phyloP scores from a whole-genome alignment of 2,797 vertebrate species.

The Sarcoramphus papa region DNA sequence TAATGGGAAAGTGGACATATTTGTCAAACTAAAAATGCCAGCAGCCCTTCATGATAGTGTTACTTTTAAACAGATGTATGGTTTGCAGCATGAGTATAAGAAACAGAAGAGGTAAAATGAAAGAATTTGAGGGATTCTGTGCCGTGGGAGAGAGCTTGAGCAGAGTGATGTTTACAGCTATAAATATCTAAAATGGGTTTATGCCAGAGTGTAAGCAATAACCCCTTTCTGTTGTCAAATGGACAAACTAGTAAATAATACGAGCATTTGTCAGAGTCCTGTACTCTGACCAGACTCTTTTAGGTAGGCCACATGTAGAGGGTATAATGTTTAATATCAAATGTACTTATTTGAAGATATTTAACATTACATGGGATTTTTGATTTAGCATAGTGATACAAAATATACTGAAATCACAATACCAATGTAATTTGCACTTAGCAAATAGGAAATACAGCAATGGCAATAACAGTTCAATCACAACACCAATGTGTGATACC shows the following conservation, averaged over 20 bases:
- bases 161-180: background rate
- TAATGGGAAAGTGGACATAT: background rate
- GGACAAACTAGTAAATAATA: background rate
- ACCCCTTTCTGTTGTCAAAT: background rate
- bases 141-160: background rate
- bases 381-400: background rate
- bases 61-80: background rate
- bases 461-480: background rate
- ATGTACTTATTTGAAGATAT: background rate
- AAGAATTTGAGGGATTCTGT: background rate
- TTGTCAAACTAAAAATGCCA: background rate
- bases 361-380: background rate
- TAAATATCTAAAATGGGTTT: background rate
- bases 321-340: background rate
- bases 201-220: background rate
- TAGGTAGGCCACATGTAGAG: background rate
- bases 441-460: background rate
- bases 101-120: background rate
- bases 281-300: background rate
- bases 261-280: background rate
- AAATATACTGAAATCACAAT: background rate
- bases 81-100: background rate
- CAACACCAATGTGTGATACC: rapidly evolving
- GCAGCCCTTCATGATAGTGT: background rate
- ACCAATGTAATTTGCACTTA: background rate